Evolutionary conservation across 2,113 vertebrate genomes (phyloP).

Genomic region (Catharus bicknelli): DNA sequence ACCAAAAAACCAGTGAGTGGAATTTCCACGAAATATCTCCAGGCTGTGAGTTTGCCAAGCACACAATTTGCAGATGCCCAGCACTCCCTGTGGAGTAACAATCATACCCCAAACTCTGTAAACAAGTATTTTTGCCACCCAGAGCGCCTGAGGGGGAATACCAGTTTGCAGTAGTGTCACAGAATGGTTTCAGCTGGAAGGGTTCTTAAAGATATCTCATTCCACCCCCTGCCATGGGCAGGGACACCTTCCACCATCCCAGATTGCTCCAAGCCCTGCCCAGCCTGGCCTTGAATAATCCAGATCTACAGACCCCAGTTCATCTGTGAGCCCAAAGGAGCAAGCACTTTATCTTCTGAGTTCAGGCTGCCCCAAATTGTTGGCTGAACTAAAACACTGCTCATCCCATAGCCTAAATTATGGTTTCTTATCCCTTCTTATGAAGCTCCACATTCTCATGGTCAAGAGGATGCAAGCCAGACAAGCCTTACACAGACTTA

Average conservation of each 20-base stretch:
- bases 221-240: background rate
- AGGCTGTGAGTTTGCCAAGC: background rate
- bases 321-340: background rate
- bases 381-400: background rate
- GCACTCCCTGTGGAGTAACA: background rate
- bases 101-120: background rate
- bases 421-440: background rate
- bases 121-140: background rate
- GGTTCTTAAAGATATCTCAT: background rate
- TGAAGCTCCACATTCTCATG: background rate
- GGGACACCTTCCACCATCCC: background rate
- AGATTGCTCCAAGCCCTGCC: background rate
- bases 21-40: background rate
- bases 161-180: background rate
- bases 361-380: background rate
- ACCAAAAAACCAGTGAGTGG: background rate
- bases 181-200: background rate
- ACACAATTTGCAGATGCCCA: background rate
- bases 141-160: background rate
- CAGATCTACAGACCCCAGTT: background rate
- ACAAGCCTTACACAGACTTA: background rate
- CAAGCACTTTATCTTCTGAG: background rate
- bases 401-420: background rate
- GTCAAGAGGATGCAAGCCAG: background rate
- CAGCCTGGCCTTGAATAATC: background rate